Base-by-base conservation (phyloP, 1,140 invertebrate genomes). In the Trypoxylus dichotomus region DNA sequence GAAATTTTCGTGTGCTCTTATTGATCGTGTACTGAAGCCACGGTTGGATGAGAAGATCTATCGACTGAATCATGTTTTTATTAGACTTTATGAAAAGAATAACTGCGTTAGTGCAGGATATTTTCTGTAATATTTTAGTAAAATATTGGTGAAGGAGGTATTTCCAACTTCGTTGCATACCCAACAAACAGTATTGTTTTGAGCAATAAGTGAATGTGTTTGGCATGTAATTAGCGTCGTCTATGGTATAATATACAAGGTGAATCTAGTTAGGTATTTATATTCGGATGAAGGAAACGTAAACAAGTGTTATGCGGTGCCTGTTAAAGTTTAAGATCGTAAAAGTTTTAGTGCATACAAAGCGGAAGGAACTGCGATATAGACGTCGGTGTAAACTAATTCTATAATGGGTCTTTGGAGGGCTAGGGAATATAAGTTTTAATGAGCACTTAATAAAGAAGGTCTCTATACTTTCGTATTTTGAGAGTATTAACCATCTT, bases 281-380 rank as follows among this genome's bases (percentile, higher is more conserved):
- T 63, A 25, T 63, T 24, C 60, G 13, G 10, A 10, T 13, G 43
- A 47, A 15, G 60, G 60, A 19, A 25, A 63, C 25, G 24, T 19
- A 21, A 63, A 24, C 21, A 63, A 63, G 60, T 24, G 60, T 27
- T 63, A 63, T 19, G 19, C 21, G 8, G 25, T 63, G 60, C 19
- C 60, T 24, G 19, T 3, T 24, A 27, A 63, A 21, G 60, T 24
- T 63, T 24, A 27, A 27, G 60, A 63, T 27, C 60, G 60, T 63
- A 63, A 63, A 63, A 63, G 21, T 63, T 63, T 63, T 63, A 63
- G 60, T 63, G 60, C 60, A 63, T 63, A 24, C 24, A 63, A 63
- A 63, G 13, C 19, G 60, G 24, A 63, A 63, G 47, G 60, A 63
- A 27, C 60, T 21, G 21, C 21, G 24, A 24, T 27, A 24, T 63